Evolutionary conservation across 2,797 vertebrate genomes (phyloP).

Genomic region (Etheostoma nigrum): DNA sequence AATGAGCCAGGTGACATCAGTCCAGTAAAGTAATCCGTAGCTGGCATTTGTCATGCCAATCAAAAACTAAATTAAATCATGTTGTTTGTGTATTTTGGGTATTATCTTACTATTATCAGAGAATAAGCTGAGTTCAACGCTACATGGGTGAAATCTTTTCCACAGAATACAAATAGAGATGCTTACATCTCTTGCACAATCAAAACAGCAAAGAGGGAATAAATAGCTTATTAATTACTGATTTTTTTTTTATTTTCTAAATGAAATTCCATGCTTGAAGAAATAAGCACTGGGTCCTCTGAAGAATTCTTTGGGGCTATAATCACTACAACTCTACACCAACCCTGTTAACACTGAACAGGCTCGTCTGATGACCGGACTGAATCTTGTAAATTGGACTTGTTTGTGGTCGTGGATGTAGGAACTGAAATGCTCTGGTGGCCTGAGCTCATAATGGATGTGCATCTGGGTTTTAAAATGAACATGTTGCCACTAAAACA

Average conservation of each 20-base stretch:
- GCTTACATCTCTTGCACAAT: background rate
- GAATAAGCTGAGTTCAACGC: background rate
- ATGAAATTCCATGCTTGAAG: background rate
- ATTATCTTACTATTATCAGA: background rate
- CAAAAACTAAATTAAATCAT: background rate
- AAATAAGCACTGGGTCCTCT: background rate
- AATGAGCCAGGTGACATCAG: background rate
- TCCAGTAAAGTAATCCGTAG: no score
- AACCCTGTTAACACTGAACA: background rate
- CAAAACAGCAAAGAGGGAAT: background rate
- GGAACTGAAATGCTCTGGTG: slow-evolving; percentile 27
- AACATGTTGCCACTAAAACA: slow-evolving; percentile 23
- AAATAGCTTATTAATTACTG: background rate
- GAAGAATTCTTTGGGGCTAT: background rate
- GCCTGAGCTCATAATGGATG: slow-evolving; percentile 38
- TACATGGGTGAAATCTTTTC: background rate
- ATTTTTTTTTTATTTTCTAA: background rate
- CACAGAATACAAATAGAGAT: background rate
- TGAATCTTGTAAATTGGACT: slow-evolving; percentile 2
- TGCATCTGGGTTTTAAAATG: slow-evolving; percentile 21
- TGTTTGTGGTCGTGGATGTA: slow-evolving; percentile 22
- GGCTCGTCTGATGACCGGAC: background rate
- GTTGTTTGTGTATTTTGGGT: background rate
- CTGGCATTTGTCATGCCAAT: background rate
- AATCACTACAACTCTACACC: background rate